A percentile compares a stretch with the other conserved stretches of the same genome.
These are phyloP conservation scores for Brachyopa scutellaris DNA, from an alignment of 2,888 invertebrate species.

Conservation along the genomic window DNA sequence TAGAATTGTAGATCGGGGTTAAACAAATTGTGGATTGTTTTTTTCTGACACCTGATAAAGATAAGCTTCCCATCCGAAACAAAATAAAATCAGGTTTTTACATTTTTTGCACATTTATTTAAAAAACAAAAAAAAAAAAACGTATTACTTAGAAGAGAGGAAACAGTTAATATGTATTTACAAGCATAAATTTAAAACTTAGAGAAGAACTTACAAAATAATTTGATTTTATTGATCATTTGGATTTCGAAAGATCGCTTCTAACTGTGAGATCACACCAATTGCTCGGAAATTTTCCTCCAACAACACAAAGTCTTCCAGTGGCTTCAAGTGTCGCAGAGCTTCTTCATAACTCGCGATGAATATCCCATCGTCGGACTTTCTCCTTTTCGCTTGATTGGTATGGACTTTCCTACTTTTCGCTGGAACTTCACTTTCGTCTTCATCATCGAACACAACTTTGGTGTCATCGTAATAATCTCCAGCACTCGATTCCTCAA, in stretches of 20 bases:
- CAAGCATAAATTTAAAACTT: no score
- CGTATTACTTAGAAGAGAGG: no score
- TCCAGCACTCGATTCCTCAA: slow-evolving; percentile 28
- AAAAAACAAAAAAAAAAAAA: no score
- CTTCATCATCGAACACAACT: slow-evolving; percentile 52
- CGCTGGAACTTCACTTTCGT: neutral
- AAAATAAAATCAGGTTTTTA: no score
- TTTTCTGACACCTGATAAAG: no score
- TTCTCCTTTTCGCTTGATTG: neutral
- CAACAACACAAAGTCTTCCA: slow-evolving; percentile 79
- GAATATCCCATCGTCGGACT: neutral
- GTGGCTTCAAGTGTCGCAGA: slow-evolving; percentile 74
- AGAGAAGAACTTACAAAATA: no score
- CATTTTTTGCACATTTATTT: no score
- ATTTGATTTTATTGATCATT: no score
- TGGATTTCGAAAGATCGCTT: slow-evolving; percentile 76
- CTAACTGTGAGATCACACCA: slow-evolving; percentile 77
- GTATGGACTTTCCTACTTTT: slow-evolving; percentile 19
- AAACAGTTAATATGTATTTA: no score
- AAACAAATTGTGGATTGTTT: no score
- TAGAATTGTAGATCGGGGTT: no score
- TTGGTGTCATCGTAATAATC: slow-evolving; percentile 56
- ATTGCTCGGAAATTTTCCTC: slow-evolving; percentile 78
- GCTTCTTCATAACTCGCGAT: slow-evolving; percentile 73
- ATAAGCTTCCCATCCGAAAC: no score